phyloP scores from a whole-genome alignment of 2,797 vertebrate species.

The Momotus momota region DNA sequence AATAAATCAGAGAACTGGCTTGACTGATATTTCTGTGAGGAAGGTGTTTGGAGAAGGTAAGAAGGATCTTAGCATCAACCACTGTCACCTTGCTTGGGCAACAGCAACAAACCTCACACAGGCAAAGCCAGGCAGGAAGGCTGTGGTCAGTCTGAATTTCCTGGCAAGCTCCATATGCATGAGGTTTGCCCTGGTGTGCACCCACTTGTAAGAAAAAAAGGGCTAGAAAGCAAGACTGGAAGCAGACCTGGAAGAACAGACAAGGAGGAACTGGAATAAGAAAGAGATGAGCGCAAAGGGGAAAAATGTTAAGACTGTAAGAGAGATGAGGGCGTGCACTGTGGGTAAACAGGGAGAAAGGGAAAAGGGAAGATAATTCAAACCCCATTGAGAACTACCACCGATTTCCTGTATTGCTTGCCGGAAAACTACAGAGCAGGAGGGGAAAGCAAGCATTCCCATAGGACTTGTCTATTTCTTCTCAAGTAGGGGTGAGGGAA shows the following conservation, averaged over 20 bases:
- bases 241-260: neutral
- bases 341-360: neutral
- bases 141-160: neutral
- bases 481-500: neutral
- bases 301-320: neutral
- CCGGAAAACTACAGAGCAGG: neutral
- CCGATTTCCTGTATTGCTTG: neutral
- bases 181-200: too few relatives aligned
- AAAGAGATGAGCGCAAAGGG: neutral
- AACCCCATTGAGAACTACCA: neutral
- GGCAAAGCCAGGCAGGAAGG: neutral
- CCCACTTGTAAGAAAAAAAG: too few relatives aligned
- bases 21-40: neutral
- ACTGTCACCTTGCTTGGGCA: neutral
- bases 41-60: neutral
- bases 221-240: neutral
- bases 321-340: neutral
- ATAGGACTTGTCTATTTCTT: neutral
- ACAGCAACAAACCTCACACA: rapidly evolving
- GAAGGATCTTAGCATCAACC: neutral
- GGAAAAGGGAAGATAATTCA: neutral
- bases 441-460: neutral
- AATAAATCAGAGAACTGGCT: neutral
- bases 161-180: too few relatives aligned
- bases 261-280: neutral